Percentiles rank a stretch among this genome's conserved stretches.
Conservation (phyloP, 2,888 invertebrate species). For the Argyra leucocephala region DNA sequence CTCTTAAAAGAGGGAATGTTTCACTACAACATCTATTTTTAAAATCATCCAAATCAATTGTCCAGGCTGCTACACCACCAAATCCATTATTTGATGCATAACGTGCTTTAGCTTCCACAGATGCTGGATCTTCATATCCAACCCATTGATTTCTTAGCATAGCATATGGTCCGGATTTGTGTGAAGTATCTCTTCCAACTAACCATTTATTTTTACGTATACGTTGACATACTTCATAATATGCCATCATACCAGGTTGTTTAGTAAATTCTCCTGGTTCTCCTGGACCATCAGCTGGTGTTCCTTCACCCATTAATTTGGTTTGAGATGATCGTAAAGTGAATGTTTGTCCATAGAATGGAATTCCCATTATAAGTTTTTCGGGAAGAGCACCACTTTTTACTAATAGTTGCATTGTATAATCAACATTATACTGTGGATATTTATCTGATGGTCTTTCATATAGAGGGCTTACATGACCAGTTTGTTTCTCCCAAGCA, state of each 20-base stretch:
- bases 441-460: constrained; percentile 56
- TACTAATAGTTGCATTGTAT: constrained; percentile 66
- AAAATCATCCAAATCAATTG: constrained; percentile 80
- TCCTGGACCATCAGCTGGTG: constrained; percentile 63
- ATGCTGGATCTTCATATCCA: constrained; percentile 73
- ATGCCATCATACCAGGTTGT: constrained; percentile 80
- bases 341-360: constrained; percentile 82
- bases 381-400: constrained; percentile 64
- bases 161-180: constrained; percentile 58
- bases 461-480: constrained; percentile 71
- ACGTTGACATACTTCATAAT: constrained; percentile 73
- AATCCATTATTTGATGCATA: constrained; percentile 64
- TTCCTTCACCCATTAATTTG: constrained; percentile 48
- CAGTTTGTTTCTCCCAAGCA: constrained; percentile 72
- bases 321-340: constrained; percentile 47
- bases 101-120: constrained; percentile 63
- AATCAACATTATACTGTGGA: constrained; percentile 71
- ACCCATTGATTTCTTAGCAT: constrained; percentile 79
- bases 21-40: constrained; percentile 74
- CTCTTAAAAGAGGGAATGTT: constrained; percentile 65
- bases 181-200: constrained; percentile 53
- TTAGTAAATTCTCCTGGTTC: constrained; percentile 70
- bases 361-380: constrained; percentile 70
- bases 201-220: constrained; percentile 61
- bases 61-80: constrained; percentile 80